Evolutionary conservation across 2,797 vertebrate species (phyloP).

Genomic region (Cyclura pinguis): DNA sequence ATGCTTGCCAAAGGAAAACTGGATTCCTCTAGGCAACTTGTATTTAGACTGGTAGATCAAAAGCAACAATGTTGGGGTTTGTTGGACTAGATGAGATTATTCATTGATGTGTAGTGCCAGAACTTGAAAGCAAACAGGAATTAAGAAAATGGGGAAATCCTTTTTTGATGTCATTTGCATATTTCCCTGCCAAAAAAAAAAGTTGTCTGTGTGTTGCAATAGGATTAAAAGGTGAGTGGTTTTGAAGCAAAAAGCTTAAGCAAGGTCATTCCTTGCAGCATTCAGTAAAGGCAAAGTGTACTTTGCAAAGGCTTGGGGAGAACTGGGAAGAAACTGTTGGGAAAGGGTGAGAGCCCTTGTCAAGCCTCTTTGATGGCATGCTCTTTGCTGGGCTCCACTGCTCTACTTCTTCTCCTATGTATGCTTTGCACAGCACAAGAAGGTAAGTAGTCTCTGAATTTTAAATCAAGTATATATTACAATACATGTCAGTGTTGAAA

Average conservation of each 20-base stretch:
- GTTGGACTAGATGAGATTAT: not conserved
- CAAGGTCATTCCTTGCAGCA: constrained; percentile 52
- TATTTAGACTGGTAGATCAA: not conserved
- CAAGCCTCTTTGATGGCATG: constrained; percentile 43
- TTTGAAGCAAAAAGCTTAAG: constrained; percentile 65
- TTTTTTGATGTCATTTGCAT: constrained; percentile 50
- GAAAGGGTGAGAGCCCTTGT: constrained; percentile 33
- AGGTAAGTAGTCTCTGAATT: constrained; percentile 58
- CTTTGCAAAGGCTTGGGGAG: constrained; percentile 4
- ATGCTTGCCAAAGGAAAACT: not conserved
- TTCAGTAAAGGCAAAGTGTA: constrained; percentile 26
- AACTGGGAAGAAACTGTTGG: not conserved
- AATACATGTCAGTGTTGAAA: not conserved
- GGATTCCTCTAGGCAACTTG: not conserved
- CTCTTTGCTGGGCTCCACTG: constrained; percentile 47
- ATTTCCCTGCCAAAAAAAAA: not conserved
- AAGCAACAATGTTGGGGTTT: not conserved
- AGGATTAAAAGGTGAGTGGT: constrained; percentile 66
- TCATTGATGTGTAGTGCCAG: not conserved
- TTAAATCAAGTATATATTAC: not conserved
- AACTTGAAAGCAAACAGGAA: constrained; percentile 42
- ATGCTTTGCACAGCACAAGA: constrained; percentile 58
- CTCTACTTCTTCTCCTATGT: constrained; percentile 63
- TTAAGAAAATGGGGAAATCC: constrained; percentile 42
- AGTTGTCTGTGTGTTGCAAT: constrained; percentile 67